Evolutionary conservation across 2,888 invertebrate species (phyloP), one percentile per base, ranked within the genome.

Genomic region (Tiphia femorata): DNA sequence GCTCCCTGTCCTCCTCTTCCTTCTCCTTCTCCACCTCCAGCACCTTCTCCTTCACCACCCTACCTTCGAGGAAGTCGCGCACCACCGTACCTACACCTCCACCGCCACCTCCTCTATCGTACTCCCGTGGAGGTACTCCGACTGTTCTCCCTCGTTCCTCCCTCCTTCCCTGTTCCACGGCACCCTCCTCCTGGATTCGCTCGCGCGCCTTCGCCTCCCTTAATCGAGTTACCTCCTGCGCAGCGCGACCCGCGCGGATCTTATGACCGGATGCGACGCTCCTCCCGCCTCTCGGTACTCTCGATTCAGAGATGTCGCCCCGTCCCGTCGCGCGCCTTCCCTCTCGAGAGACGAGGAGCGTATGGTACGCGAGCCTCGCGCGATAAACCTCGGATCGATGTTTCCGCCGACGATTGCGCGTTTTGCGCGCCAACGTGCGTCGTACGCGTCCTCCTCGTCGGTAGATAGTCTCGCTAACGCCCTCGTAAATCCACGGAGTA

Each of bases 151-250:
- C 38, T 40, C 29, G n/a, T n/a, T 40, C 14, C 57, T 37, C 40
- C 40, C 46, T 16, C 19, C 25, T 2, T 37, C 19, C 37, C 29
- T 17, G 19, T 35, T 8, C 7, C 14, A 6, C 21, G 29, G 14
- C 21, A 16, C 40, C 23, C 46, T 30, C 3, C 48, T 27, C 16
- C 7, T 23, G 21, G 23, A 16, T 16, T 23, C 27, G 14, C n/a
- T 42, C 16, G 12, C 27, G 10, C 29, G 6, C 12, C 12, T 20
- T 40, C 12, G 12, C 19, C 19, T 58, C 63, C 57, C 64, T 70
- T 73, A 72, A 76, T 76, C 76, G 75, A 72, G 73, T 72, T 74
- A 70, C 68, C 72, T 62, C 64, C 64, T 53, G 64, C 49, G 61
- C 62, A 55, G 46, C 51, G 58, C n/a, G n/a, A n/a, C n/a, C n/a